These are phyloP conservation scores for Diachrysia chrysitis DNA, from an alignment of 2,888 invertebrate genomes.

Conservation along the genomic window DNA sequence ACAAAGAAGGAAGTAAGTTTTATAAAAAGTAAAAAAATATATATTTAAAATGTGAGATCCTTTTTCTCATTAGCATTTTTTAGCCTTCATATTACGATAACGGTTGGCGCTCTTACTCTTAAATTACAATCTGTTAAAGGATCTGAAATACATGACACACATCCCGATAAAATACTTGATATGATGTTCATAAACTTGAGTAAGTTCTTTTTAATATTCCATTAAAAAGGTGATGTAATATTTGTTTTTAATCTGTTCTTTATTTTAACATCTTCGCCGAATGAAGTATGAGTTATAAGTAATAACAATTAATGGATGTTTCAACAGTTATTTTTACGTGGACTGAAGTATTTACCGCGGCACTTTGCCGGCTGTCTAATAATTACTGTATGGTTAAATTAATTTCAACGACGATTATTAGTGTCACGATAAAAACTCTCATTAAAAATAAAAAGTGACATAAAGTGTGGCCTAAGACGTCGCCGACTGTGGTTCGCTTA, in stretches of 20 bases:
- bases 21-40: neutral
- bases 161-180: constrained; percentile 7
- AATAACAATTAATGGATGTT: constrained; percentile 33
- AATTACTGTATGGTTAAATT: constrained; percentile 61
- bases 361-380: constrained; percentile 50
- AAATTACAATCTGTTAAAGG: constrained; percentile 7
- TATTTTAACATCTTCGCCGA: constrained; percentile 14
- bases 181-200: neutral
- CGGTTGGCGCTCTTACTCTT: constrained; percentile 1
- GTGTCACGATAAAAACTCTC: constrained; percentile 73
- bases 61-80: neutral
- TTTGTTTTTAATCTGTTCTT: constrained; percentile 6
- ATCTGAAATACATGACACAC: constrained; percentile 9
- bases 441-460: constrained; percentile 83
- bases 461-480: constrained; percentile 78
- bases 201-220: neutral
- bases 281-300: constrained; percentile 33
- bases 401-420: constrained; percentile 67
- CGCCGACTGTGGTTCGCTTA: constrained; percentile 59
- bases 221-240: constrained; percentile 9
- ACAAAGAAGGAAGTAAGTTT: neutral
- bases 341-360: constrained; percentile 17
- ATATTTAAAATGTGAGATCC: neutral
- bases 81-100: neutral
- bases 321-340: constrained; percentile 21